Percentiles rank a stretch among this genome's conserved stretches.
Evolutionary conservation across 2,888 invertebrate species (phyloP).

Genomic region (Nemoura dubitans): DNA sequence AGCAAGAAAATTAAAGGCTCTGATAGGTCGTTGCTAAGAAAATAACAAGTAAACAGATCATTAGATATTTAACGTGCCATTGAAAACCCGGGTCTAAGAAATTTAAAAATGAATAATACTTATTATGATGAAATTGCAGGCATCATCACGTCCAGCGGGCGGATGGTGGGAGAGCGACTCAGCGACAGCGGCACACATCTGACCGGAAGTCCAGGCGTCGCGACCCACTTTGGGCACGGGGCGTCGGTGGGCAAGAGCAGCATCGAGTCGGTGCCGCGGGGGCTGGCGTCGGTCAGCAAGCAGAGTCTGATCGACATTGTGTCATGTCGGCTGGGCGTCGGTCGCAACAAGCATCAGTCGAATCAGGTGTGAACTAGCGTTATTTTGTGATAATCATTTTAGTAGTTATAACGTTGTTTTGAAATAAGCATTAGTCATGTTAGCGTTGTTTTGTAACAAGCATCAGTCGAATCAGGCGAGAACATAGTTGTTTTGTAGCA

Average conservation of each 20-base stretch:
- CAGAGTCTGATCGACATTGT: constrained; percentile 76
- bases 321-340: constrained; percentile 78
- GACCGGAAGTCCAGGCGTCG: constrained; percentile 56
- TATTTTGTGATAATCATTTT: too few species aligned
- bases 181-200: constrained; percentile 62
- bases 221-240: constrained; percentile 59
- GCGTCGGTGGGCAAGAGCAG: constrained; percentile 61
- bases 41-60: too few species aligned
- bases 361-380: constrained; percentile 52
- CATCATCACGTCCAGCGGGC: constrained; percentile 58
- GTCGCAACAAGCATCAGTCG: constrained; percentile 54
- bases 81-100: too few species aligned
- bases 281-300: constrained; percentile 67
- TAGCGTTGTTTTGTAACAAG: too few species aligned
- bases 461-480: too few species aligned
- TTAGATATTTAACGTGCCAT: too few species aligned
- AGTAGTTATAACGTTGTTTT: background rate
- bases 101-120: too few species aligned
- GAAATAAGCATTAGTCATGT: background rate
- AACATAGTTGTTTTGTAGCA: too few species aligned
- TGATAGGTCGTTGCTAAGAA: too few species aligned
- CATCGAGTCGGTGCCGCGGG: constrained; percentile 60
- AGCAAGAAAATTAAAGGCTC: too few species aligned
- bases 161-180: constrained; percentile 65
- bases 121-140: too few species aligned